A percentile compares a stretch with the other conserved stretches of the same genome.
Evolutionary conservation across 2,888 invertebrate genomes (phyloP).

Genomic region (Cynaeus angustus): DNA sequence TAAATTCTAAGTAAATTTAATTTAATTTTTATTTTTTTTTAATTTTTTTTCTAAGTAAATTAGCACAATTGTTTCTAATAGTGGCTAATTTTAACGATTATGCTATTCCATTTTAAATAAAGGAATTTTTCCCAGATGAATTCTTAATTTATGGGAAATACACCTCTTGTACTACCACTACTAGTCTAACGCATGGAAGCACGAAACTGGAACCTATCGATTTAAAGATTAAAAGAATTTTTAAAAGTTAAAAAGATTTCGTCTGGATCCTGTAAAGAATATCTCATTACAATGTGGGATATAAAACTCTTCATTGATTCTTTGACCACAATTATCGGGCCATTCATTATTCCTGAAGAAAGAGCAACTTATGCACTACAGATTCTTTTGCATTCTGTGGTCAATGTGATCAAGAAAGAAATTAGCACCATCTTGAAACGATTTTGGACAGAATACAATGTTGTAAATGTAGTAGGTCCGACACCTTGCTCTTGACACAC

Average conservation of each 20-base stretch:
- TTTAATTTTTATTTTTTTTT: no score
- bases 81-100: not conserved
- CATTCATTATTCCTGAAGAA: not conserved
- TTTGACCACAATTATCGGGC: not conserved
- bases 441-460: not conserved
- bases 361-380: constrained; percentile 4
- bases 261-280: constrained; percentile 11
- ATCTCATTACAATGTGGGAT: constrained; percentile 14
- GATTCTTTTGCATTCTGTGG: not conserved
- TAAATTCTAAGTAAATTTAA: constrained; percentile 2
- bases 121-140: not conserved
- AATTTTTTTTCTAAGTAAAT: no score
- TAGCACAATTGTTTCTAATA: no score
- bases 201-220: not conserved
- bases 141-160: no score
- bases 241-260: constrained; percentile 4
- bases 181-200: no score
- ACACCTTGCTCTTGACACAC: not conserved
- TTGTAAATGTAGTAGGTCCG: not conserved
- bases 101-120: not conserved
- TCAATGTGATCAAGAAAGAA: not conserved
- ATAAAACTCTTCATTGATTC: not conserved
- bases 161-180: no score
- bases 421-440: not conserved
- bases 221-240: not conserved